Percentiles rank a stretch among this genome's conserved stretches.
These are phyloP conservation scores for Oligia fasciuncula DNA, from an alignment of 2,888 invertebrate species.

Conservation along the genomic window DNA sequence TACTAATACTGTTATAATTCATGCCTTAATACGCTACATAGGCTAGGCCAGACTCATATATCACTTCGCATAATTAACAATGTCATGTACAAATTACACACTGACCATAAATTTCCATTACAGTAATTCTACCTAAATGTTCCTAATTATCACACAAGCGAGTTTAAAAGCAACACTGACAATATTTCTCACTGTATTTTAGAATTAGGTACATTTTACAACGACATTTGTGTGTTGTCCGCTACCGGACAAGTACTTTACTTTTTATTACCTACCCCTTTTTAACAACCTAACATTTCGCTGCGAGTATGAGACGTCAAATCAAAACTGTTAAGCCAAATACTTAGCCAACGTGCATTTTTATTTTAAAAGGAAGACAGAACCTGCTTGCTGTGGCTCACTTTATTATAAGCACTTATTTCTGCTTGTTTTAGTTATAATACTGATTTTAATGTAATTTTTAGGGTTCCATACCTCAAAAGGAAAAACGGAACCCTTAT, in stretches of 20 bases:
- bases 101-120: slow-evolving; percentile 57
- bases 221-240: neutral
- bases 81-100: slow-evolving; percentile 57
- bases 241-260: neutral
- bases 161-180: slow-evolving; percentile 39
- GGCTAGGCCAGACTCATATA: slow-evolving; percentile 21
- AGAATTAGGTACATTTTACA: slow-evolving; percentile 18
- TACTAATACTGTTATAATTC: neutral
- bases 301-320: neutral
- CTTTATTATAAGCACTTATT: neutral
- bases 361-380: neutral
- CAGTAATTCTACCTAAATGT: slow-evolving; percentile 47
- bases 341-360: neutral
- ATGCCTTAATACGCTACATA: neutral
- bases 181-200: slow-evolving; percentile 36
- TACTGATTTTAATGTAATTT: too few relatives aligned
- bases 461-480: too few relatives aligned
- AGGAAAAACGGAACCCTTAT: too few relatives aligned
- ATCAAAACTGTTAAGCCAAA: neutral
- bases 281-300: neutral
- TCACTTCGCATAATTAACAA: slow-evolving; percentile 54
- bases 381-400: neutral
- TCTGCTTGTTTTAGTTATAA: neutral
- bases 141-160: slow-evolving; percentile 55
- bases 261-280: neutral